Evolutionary conservation across 2,113 vertebrate genomes (phyloP).

Genomic region (Mellivora capensis): DNA sequence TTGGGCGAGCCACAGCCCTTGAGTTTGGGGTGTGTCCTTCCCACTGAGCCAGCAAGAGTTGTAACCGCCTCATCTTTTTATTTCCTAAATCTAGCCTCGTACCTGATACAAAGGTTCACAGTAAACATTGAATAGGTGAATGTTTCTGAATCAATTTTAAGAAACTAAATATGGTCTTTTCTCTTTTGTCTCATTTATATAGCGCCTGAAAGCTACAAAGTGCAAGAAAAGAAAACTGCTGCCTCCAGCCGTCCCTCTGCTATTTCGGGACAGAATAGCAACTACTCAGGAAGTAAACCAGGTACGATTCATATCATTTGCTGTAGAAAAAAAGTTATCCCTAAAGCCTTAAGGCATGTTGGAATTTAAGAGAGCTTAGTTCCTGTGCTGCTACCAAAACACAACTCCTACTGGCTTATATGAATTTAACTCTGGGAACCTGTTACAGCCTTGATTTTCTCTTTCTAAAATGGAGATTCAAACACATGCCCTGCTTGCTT

Average conservation of each 20-base stretch:
- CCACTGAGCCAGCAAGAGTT: rapidly evolving
- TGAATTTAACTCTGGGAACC: neutral
- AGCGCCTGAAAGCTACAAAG: conserved; percentile 85
- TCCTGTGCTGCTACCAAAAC: neutral
- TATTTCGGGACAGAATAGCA: conserved; percentile 81
- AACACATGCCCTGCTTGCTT: neutral
- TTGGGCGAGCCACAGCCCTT: neutral
- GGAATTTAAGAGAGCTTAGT: neutral
- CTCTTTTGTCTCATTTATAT: conserved; percentile 54
- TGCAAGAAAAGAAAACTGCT: conserved; percentile 85
- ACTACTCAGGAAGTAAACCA: conserved; percentile 80
- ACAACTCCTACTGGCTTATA: neutral
- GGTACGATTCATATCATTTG: conserved; percentile 70
- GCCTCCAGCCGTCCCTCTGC: conserved; percentile 74
- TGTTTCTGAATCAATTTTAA: neutral
- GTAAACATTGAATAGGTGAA: neutral
- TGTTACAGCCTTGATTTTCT: neutral
- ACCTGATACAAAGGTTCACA: neutral
- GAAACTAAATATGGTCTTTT: conserved; percentile 43
- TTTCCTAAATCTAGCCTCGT: neutral
- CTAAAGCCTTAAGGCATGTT: neutral
- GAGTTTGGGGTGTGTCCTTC: neutral
- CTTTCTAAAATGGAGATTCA: neutral
- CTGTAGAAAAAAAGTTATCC: neutral
- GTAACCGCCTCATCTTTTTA: neutral